Percentiles rank a stretch among this genome's conserved stretches.
Evolutionary conservation across 2,797 vertebrate genomes (phyloP).

Genomic region (Luscinia luscinia): DNA sequence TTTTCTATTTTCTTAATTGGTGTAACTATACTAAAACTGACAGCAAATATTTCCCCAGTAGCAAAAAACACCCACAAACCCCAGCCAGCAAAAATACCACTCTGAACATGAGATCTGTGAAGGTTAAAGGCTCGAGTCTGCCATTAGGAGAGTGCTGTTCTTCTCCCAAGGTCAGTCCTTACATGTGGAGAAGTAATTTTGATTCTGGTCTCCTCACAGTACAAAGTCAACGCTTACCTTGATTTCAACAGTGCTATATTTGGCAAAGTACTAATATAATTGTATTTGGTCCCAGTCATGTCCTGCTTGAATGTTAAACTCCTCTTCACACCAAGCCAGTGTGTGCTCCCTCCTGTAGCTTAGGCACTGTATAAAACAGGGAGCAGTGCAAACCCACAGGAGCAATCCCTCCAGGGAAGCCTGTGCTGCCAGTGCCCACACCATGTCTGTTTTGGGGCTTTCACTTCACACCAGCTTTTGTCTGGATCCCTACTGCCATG

Average conservation of each 20-base stretch:
- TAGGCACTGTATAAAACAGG: rapidly evolving
- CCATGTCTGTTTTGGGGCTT: not conserved
- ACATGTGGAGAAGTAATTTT: constrained; percentile 17
- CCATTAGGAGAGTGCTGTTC: not conserved
- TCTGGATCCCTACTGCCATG: not conserved
- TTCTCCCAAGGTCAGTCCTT: constrained; percentile 32
- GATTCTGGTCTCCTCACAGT: constrained; percentile 20
- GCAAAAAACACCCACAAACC: not conserved
- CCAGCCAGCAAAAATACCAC: not conserved
- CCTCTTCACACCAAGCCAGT: not conserved
- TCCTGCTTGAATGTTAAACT: constrained; percentile 11
- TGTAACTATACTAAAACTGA: constrained; percentile 36
- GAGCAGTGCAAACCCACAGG: rapidly evolving
- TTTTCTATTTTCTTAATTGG: constrained; percentile 7
- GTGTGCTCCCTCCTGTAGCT: not conserved
- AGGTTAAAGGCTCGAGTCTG: constrained; percentile 30
- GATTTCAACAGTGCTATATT: constrained; percentile 41
- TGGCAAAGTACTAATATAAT: constrained; percentile 42
- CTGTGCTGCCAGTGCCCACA: not conserved
- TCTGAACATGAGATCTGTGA: not conserved
- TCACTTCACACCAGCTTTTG: not conserved
- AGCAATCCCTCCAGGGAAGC: not conserved
- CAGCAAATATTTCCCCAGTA: not conserved
- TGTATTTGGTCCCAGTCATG: constrained; percentile 17
- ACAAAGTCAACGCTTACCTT: constrained; percentile 33